Evolutionary conservation across 2,888 invertebrate genomes (phyloP), one percentile per base, ranked within the genome.

Genomic region (Ectropis crepuscularia): DNA sequence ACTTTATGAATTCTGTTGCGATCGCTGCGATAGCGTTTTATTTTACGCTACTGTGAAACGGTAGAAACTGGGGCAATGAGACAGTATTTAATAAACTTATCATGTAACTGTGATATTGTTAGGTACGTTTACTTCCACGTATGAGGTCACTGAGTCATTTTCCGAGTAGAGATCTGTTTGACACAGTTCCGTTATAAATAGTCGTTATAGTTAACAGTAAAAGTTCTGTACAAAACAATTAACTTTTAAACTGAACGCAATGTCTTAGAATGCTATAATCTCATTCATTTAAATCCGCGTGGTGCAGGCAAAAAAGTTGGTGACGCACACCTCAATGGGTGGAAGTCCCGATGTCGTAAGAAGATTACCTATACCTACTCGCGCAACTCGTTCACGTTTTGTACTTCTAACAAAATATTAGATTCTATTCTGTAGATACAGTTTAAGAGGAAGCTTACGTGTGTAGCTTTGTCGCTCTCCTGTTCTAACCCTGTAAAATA

Each of bases 11-110:
- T 28, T 28, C 16, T 4, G 16, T 28, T 28, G 16, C 1, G 16
- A 28, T 28, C 4, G 16, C 16, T 28, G 16, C 16, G 16, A 28
- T 28, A 28, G 16, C 16, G 16, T 28, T 28, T 28, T 28, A 28
- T 28, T 28, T 28, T 28, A 63, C 58, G 67, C 28, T 51, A 55
- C 60, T 47, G 49, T 42, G 61, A 61, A 53, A n/a, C 16, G 39
- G 38, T 7, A 41, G n/a, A 6, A 65, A 53, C 39, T 61, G 54
- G 55, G 65, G n/a, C 61, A 61, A 38, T 43, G 57, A 57, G 57
- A 65, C 57, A 53, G 42, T 58, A 57, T 60, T 61, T 53, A 63
- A 38, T 63, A 53, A 58, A 63, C 37, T 49, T 55, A 47, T 59
- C 37, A 11, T 38, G 43, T 41, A 36, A 38, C 48, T 45, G 39